Percentiles rank a stretch among this genome's conserved stretches.
Evolutionary conservation across 53 echinoderm and acorn worm species (phyloP).

Genomic region (Luidia sarsii): DNA sequence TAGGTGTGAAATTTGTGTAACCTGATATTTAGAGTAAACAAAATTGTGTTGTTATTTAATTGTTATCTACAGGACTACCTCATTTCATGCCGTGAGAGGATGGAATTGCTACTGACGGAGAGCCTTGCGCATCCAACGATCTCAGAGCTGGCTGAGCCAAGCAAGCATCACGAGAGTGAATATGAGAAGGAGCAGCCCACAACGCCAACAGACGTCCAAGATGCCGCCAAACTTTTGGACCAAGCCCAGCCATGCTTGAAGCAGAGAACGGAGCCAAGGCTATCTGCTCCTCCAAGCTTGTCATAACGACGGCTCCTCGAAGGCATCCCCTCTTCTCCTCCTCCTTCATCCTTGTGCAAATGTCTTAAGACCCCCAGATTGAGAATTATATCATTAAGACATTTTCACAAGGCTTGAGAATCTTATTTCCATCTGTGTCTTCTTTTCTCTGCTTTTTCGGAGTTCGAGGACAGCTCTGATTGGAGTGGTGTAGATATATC

Average conservation of each 20-base stretch:
- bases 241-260: constrained; percentile 20
- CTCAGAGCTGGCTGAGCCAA: constrained; percentile 49
- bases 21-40: no score
- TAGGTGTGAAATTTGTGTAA: no score
- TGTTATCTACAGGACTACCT: constrained; percentile 73
- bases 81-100: constrained; percentile 66
- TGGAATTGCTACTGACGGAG: constrained; percentile 70
- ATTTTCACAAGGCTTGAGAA: not conserved
- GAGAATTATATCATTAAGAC: not conserved
- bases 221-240: constrained; percentile 46
- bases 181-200: constrained; percentile 60
- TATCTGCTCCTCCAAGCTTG: constrained; percentile 30
- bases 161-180: constrained; percentile 53
- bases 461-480: no score
- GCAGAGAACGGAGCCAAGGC: constrained; percentile 9
- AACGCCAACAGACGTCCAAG: constrained; percentile 67
- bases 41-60: constrained; percentile 4
- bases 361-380: not conserved
- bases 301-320: constrained; percentile 15
- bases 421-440: no score
- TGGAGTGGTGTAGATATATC: not conserved
- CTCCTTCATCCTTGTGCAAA: constrained; percentile 3
- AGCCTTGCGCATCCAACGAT: constrained; percentile 51
- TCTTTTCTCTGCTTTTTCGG: no score
- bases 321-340: not conserved